Evolutionary conservation across 2,113 vertebrate genomes (phyloP), one percentile per base, ranked within the genome.

Genomic region (Synodontis membranacea): DNA sequence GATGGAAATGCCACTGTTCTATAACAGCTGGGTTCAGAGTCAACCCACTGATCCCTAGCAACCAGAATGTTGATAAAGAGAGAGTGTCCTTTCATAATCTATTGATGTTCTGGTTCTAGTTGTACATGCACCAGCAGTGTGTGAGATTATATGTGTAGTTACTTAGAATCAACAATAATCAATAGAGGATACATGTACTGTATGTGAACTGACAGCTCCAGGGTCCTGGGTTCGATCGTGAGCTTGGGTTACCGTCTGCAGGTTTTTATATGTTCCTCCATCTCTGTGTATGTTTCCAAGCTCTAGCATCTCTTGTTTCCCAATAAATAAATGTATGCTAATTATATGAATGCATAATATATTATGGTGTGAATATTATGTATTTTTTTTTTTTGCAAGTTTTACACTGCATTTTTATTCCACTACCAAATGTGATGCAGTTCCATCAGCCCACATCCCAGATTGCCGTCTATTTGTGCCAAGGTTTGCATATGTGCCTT

Each of bases 1-100:
- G 56, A 87, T 37, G 48, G 72, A 83, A 82, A 87, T 87, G 68
- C 37, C 48, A 87, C 87, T 83, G 82, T 83, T 66, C 52, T 72
- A 72, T 37, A 70, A 50, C 64, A 80, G 62, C 46, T 44, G 80
- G 83, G 84, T 70, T 62, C 84, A 89, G 74, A 86, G 75, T 89
- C 72, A 80, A 72, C 74, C 64, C 25, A 58, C 42, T 44, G 58
- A 52, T 80, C 58, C 75, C 58, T 37, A 80, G 75, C 84, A 89
- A 86, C 81, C 66, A 66, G 82, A 66, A 75, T 82, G 76, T 37
- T 58, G 28, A 70, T 81, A 46, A 74, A 58, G 52, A 86, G 81
- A 48, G 37, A 10, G 46, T 88, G 84, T 64, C 84, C 75, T 84
- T 89, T 84, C 68, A 83, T 25, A 50, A 54, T 80, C 72, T 75